phyloP scores from a whole-genome alignment of 1,140 invertebrate genomes.

The Anastrepha obliqua region DNA sequence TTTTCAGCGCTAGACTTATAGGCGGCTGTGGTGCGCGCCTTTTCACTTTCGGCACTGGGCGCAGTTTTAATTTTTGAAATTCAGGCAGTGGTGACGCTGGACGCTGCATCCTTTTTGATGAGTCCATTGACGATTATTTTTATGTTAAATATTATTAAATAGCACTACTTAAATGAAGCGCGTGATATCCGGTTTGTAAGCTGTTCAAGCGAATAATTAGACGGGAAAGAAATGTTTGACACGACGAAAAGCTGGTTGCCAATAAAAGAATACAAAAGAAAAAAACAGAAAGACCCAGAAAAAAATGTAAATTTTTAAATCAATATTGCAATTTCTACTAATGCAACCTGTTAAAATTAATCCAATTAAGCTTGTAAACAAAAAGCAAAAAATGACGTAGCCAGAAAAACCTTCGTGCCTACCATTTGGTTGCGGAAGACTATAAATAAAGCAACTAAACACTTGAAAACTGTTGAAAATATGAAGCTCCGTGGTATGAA shows the following conservation, averaged over 20 bases:
- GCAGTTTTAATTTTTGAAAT: slow-evolving; percentile 70
- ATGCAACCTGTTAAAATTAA: background rate
- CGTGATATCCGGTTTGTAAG: background rate
- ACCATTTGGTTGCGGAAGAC: slow-evolving; percentile 8
- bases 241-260: background rate
- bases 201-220: background rate
- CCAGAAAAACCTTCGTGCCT: background rate
- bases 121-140: background rate
- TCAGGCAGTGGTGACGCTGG: slow-evolving; percentile 56
- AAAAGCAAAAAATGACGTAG: background rate
- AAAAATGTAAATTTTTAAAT: slow-evolving; percentile 9
- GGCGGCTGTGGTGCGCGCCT: slow-evolving; percentile 67
- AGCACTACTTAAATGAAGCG: background rate
- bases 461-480: background rate
- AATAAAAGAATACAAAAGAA: background rate
- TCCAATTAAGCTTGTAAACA: slow-evolving; percentile 16
- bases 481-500: background rate
- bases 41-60: slow-evolving; percentile 70
- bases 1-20: slow-evolving; percentile 54
- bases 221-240: background rate
- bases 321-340: slow-evolving; percentile 30
- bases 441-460: background rate
- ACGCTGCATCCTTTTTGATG: background rate
- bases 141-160: background rate
- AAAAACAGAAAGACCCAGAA: background rate